These are phyloP conservation scores for Otus sunia DNA, from an alignment of 2,113 vertebrate genomes.

Conservation along the genomic window DNA sequence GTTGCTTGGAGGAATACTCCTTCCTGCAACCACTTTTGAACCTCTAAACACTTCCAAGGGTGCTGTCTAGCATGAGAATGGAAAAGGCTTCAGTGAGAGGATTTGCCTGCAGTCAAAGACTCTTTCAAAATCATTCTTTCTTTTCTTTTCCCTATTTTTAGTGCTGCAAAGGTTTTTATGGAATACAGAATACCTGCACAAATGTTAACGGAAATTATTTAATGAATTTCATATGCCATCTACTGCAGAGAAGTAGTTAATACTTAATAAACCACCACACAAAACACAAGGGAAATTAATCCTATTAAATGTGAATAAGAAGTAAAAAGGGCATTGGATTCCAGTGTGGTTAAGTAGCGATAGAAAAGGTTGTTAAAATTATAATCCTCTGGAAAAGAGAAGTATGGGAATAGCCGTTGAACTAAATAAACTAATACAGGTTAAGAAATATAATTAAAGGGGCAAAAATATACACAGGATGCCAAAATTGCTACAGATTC, in stretches of 20 bases:
- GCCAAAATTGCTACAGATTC: background rate
- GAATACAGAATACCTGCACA: background rate
- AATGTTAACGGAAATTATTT: slow-evolving; percentile 7
- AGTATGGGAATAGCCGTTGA: background rate
- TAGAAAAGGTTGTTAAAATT: background rate
- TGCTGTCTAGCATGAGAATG: background rate
- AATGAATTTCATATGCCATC: slow-evolving; percentile 22
- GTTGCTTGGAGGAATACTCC: background rate
- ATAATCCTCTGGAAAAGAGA: background rate
- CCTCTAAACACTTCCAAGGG: background rate
- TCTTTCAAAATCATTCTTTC: background rate
- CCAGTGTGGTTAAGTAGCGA: background rate
- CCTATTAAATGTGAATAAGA: background rate
- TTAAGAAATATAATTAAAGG: background rate
- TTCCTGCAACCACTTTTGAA: background rate
- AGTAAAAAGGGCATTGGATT: slow-evolving; percentile 7
- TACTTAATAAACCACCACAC: slow-evolving; percentile 24
- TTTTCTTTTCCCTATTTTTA: background rate
- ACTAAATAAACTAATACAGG: background rate
- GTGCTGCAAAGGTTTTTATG: background rate
- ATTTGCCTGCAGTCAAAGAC: background rate
- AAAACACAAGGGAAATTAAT: background rate
- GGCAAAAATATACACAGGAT: background rate
- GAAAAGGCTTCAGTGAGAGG: background rate
- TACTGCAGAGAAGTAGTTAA: slow-evolving; percentile 43